A percentile compares a stretch with the other conserved stretches of the same genome.
These are phyloP conservation scores for Botia almorhae DNA, from an alignment of 2,797 vertebrate genomes.

Conservation along the genomic window DNA sequence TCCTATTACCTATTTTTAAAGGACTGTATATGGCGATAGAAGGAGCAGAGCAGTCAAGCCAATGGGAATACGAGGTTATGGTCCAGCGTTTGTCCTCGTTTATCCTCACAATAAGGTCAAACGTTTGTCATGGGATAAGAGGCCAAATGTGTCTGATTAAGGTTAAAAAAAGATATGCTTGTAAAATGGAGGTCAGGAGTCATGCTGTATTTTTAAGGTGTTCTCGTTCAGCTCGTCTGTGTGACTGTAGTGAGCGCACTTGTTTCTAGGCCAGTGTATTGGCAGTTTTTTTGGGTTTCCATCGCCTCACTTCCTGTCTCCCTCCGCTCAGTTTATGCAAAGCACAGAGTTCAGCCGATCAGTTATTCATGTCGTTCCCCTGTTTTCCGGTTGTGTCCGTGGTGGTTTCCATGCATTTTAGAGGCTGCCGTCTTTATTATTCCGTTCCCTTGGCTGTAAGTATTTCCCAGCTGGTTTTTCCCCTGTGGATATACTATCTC, in stretches of 20 bases:
- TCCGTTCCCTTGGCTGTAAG: constrained; percentile 38
- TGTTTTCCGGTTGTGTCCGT: constrained; percentile 20
- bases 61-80: not conserved
- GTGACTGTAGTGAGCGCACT: not conserved
- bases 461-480: constrained; percentile 43
- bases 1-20: not conserved
- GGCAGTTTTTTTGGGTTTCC: not conserved
- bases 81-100: constrained; percentile 25
- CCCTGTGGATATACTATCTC: constrained; percentile 45
- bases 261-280: constrained; percentile 48
- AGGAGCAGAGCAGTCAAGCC: not conserved
- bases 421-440: constrained; percentile 30
- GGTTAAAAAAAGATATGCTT: constrained; percentile 25
- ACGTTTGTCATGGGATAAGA: constrained; percentile 7
- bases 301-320: constrained; percentile 9
- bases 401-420: constrained; percentile 37
- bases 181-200: constrained; percentile 48
- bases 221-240: constrained; percentile 41
- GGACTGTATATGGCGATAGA: not conserved
- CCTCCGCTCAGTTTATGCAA: not conserved
- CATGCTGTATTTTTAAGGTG: constrained; percentile 40
- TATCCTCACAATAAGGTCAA: constrained; percentile 20
- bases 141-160: constrained; percentile 15
- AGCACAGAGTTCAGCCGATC: constrained; percentile 16
- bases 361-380: constrained; percentile 21